phyloP scores from a whole-genome alignment of 2,888 invertebrate species.

The Spisula solida region DNA sequence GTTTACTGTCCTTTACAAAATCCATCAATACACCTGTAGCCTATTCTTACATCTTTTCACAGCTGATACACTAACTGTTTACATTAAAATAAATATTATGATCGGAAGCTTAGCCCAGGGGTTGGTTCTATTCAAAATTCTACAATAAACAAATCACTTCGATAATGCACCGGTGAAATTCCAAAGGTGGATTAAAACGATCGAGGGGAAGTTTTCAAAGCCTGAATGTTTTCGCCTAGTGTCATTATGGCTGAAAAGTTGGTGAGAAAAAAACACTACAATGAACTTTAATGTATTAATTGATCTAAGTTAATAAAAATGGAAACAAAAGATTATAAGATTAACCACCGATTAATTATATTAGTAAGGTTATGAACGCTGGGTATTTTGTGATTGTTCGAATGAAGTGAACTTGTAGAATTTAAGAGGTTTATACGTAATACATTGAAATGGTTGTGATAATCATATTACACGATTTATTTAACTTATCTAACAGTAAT shows the following conservation, averaged over 20 bases:
- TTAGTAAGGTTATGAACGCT: conserved; percentile 22
- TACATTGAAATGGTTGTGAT: conserved; percentile 27
- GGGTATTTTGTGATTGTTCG: conserved; percentile 27
- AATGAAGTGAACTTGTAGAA: not conserved
- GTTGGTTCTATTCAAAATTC: not conserved
- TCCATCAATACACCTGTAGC: conserved; percentile 23
- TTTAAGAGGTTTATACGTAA: conserved; percentile 20
- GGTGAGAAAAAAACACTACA: conserved; percentile 20
- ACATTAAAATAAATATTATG: conserved; percentile 19
- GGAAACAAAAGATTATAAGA: conserved; percentile 39
- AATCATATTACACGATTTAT: conserved; percentile 36
- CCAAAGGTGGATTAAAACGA: conserved; percentile 1
- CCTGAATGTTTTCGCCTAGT: not conserved
- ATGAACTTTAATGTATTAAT: not conserved
- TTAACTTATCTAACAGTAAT: conserved; percentile 7
- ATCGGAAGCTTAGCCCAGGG: not conserved
- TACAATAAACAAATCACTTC: not conserved
- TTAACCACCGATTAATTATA: not conserved
- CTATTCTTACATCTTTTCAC: not conserved
- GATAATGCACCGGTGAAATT: not conserved
- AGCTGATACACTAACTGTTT: not conserved
- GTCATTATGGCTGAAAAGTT: not conserved
- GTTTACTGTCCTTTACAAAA: conserved; percentile 9
- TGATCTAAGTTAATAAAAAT: conserved; percentile 3
- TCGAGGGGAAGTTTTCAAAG: not conserved